Evolutionary conservation across 2,797 vertebrate species (phyloP).

Genomic region (Cynodonichthys magdalenae): DNA sequence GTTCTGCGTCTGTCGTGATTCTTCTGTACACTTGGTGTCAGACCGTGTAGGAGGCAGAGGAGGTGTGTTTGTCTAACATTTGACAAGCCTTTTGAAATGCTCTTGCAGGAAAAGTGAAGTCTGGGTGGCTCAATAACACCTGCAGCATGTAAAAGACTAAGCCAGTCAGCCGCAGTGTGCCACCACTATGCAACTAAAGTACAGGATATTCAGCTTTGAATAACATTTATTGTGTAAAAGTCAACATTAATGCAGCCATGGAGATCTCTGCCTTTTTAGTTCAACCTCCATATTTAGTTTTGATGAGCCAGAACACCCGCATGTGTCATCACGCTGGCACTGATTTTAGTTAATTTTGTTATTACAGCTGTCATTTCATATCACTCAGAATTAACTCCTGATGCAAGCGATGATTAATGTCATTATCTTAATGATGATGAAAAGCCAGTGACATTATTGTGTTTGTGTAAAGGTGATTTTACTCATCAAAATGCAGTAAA

Average conservation of each 20-base stretch:
- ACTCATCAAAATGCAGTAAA: neutral
- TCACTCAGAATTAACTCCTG: constrained; percentile 43
- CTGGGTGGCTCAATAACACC: constrained; percentile 64
- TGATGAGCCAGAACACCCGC: constrained; percentile 18
- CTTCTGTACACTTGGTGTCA: constrained; percentile 63
- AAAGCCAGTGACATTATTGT: constrained; percentile 18
- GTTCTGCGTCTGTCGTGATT: constrained; percentile 50
- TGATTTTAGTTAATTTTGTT: constrained; percentile 52
- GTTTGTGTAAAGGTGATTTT: neutral
- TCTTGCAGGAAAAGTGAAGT: constrained; percentile 62
- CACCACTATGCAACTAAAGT: constrained; percentile 34
- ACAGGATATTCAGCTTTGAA: constrained; percentile 29
- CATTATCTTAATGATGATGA: constrained; percentile 25
- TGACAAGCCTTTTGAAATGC: constrained; percentile 70
- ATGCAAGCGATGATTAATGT: constrained; percentile 23
- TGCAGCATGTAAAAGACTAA: constrained; percentile 61
- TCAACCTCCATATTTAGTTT: constrained; percentile 23
- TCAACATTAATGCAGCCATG: constrained; percentile 26
- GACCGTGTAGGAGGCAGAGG: constrained; percentile 68
- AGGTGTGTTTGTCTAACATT: constrained; percentile 66
- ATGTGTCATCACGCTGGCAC: constrained; percentile 21
- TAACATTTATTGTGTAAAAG: constrained; percentile 34
- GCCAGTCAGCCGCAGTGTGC: constrained; percentile 47
- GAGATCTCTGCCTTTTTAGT: constrained; percentile 27
- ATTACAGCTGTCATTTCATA: constrained; percentile 58